phyloP scores from a whole-genome alignment of 2,113 vertebrate genomes.

The Noturus placidus region DNA sequence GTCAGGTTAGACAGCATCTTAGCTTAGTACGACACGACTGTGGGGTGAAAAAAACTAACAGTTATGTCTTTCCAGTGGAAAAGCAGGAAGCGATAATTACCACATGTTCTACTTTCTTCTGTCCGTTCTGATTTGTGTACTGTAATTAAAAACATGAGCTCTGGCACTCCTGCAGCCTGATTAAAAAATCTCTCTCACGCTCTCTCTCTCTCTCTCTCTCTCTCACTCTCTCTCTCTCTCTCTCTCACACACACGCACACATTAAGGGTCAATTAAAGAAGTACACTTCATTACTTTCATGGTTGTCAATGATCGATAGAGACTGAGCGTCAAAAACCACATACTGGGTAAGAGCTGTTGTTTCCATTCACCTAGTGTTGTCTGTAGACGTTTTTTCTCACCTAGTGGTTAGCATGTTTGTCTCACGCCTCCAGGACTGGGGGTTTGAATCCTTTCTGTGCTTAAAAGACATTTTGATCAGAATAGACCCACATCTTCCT shows the following conservation, averaged over 20 bases:
- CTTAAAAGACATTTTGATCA: too few species aligned
- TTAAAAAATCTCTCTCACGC: background rate
- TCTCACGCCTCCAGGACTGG: too few species aligned
- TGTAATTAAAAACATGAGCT: slow-evolving; percentile 58
- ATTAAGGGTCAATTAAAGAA: background rate
- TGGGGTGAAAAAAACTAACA: slow-evolving; percentile 6
- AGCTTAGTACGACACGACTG: slow-evolving; percentile 11
- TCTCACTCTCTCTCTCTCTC: too few species aligned
- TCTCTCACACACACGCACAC: too few species aligned
- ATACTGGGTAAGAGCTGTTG: too few species aligned
- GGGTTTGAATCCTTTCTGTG: too few species aligned
- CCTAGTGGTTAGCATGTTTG: too few species aligned
- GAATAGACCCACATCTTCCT: too few species aligned
- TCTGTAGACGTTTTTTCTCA: too few species aligned
- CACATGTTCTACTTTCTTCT: slow-evolving; percentile 52
- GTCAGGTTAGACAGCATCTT: background rate
- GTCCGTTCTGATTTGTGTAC: slow-evolving; percentile 50
- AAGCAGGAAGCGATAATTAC: slow-evolving; percentile 49
- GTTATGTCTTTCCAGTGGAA: slow-evolving; percentile 31
- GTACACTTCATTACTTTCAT: background rate
- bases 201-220: too few species aligned
- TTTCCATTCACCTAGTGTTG: too few species aligned
- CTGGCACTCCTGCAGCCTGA: background rate
- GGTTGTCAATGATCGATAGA: background rate
- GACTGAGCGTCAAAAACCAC: background rate